Evolutionary conservation across 2,888 invertebrate species (phyloP).

Genomic region (Nomada fabriciana): DNA sequence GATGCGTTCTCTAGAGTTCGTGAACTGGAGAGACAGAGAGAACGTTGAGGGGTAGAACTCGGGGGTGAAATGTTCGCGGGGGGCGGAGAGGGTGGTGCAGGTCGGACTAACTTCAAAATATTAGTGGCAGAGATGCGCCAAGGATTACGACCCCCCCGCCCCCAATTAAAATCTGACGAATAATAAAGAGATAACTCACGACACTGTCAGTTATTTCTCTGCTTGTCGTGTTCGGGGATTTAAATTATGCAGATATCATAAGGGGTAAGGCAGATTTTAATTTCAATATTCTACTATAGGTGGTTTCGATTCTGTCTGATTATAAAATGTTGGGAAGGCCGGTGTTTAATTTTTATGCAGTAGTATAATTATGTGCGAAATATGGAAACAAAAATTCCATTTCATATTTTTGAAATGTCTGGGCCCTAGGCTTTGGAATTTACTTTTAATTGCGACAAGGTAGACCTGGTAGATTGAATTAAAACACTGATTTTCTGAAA

Average conservation of each 20-base stretch:
- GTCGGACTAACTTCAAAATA: slow-evolving; percentile 67
- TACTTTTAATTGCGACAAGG: background rate
- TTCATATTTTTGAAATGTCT: background rate
- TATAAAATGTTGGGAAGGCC: background rate
- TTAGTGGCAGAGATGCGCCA: slow-evolving; percentile 65
- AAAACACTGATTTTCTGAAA: background rate
- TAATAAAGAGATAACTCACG: slow-evolving; percentile 60
- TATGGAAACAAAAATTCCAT: background rate
- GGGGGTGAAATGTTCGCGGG: slow-evolving; percentile 34
- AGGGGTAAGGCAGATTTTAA: background rate
- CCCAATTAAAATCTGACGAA: slow-evolving; percentile 68
- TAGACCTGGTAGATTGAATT: background rate
- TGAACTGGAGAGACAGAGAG: slow-evolving; percentile 53
- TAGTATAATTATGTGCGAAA: background rate
- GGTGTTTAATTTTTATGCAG: background rate
- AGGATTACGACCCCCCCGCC: slow-evolving; percentile 64
- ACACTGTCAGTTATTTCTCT: slow-evolving; percentile 47
- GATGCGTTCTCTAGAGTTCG: slow-evolving; percentile 74
- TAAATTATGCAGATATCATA: background rate
- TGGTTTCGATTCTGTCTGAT: background rate
- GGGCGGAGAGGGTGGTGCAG: slow-evolving; percentile 42
- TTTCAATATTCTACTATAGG: background rate
- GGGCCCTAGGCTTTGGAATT: background rate
- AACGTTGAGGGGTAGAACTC: slow-evolving; percentile 24
- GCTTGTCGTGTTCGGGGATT: slow-evolving; percentile 1